Evolutionary conservation across 2,888 invertebrate species (phyloP).

Genomic region (Drepana falcataria): DNA sequence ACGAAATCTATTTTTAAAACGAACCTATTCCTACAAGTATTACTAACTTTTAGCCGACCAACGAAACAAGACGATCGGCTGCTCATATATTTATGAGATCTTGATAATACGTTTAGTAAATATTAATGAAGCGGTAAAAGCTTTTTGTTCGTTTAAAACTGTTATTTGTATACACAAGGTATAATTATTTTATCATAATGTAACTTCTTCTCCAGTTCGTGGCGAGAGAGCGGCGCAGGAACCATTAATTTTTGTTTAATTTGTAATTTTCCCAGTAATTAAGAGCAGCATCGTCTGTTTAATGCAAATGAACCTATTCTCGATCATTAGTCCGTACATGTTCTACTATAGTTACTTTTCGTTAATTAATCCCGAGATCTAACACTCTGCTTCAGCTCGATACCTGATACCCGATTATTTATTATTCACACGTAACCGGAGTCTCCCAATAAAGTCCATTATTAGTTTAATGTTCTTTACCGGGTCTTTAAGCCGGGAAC

Average conservation of each 20-base stretch:
- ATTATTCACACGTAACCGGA: conserved; percentile 50
- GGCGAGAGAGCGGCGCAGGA: conserved; percentile 18
- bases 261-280: conserved; percentile 76
- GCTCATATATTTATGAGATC: not conserved
- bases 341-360: conserved; percentile 70
- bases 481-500: not conserved
- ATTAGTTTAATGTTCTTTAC: not conserved
- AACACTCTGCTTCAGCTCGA: conserved; percentile 38
- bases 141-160: conserved; percentile 24
- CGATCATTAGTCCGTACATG: conserved; percentile 74
- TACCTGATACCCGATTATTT: conserved; percentile 32
- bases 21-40: too few relatives aligned
- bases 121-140: conserved; percentile 19
- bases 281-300: conserved; percentile 68
- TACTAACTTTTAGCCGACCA: too few relatives aligned
- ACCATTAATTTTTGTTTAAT: conserved; percentile 66
- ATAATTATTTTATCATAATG: conserved; percentile 33
- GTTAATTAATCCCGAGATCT: conserved; percentile 69
- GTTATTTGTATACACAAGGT: conserved; percentile 35
- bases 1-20: too few relatives aligned
- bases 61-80: not conserved
- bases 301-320: conserved; percentile 75
- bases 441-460: conserved; percentile 18
- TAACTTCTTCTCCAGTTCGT: conserved; percentile 23
- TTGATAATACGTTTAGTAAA: not conserved